Base-by-base conservation (phyloP, 1,140 invertebrate genomes). In the Megalonaias nervosa region DNA sequence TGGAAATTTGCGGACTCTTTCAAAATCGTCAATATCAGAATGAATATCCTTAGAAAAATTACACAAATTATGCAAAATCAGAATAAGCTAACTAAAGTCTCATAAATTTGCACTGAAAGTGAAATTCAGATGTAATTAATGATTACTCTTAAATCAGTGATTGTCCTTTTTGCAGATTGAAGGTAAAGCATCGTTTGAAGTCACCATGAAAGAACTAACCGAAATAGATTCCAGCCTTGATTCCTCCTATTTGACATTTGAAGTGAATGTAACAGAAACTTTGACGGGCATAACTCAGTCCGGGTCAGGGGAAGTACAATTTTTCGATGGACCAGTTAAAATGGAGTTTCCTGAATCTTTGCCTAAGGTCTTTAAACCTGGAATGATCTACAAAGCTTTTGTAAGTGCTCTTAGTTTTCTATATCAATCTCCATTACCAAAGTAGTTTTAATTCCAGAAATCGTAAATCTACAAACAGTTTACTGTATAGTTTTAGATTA, bases 191-290 rank as follows among this genome's bases (percentile, higher is more conserved):
- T 78, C 76, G 19, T 84, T 88, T 61, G 80, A 71, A 13, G 60
- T 88, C 15, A 61, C 79, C 26, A 71, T 83, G 56, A 9, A 74
- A 1, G 71, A 83, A 12, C 55, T 88, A n/a, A 80, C 74, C 23
- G 75, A 77, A 48, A 67, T 81, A 17, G 62, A 82, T 21, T 56
- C 59, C n/a, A 67, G 70, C n/a, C 71, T 87, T 48, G 73, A 75
- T 56, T 70, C 66, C 5, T 67, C 67, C 2, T 23, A 71, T 15
- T 57, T 89, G 14, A 64, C 78, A 11, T 84, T 87, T 38, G 75
- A 80, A 15, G 86, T 81, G 31, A 86, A 86, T 61, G 87, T 88
- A 0, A 86, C 85, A 9, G 88, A 89, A 48, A 75, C 71, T 15
- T 64, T 87, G 6, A 87, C 86, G 2, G 84, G 84, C 14, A n/a